A percentile compares a stretch with the other conserved stretches of the same genome.
Conservation (phyloP, 2,113 vertebrate species). For the Delphinapterus leucas region DNA sequence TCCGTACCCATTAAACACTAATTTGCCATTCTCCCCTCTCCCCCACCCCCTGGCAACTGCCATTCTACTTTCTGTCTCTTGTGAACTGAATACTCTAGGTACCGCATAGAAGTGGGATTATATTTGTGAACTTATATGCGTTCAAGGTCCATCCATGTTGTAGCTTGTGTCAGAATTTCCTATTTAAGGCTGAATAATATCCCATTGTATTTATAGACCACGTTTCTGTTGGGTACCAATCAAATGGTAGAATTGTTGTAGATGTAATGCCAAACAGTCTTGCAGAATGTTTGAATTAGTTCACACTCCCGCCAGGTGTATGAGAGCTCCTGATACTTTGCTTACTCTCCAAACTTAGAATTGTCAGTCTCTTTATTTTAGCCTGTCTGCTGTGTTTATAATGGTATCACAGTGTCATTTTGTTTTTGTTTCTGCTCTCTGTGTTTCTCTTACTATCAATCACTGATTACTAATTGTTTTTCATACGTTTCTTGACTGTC, state of each 20-base stretch:
- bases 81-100: background rate
- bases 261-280: background rate
- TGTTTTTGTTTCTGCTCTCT: background rate
- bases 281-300: background rate
- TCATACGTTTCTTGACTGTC: background rate
- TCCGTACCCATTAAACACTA: no score
- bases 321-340: background rate
- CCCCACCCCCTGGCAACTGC: background rate
- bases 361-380: background rate
- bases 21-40: fast-evolving
- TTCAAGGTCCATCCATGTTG: background rate
- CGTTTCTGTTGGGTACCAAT: background rate
- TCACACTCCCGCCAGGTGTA: background rate
- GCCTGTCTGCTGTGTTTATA: background rate
- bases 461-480: background rate
- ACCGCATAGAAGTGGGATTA: fast-evolving
- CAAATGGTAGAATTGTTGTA: background rate
- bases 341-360: background rate
- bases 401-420: background rate
- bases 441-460: background rate
- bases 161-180: background rate
- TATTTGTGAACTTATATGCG: background rate
- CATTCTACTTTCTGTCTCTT: background rate
- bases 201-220: background rate
- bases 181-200: background rate